Base-by-base conservation (phyloP, 2,888 invertebrate species). In the Byasa hedistus region DNA sequence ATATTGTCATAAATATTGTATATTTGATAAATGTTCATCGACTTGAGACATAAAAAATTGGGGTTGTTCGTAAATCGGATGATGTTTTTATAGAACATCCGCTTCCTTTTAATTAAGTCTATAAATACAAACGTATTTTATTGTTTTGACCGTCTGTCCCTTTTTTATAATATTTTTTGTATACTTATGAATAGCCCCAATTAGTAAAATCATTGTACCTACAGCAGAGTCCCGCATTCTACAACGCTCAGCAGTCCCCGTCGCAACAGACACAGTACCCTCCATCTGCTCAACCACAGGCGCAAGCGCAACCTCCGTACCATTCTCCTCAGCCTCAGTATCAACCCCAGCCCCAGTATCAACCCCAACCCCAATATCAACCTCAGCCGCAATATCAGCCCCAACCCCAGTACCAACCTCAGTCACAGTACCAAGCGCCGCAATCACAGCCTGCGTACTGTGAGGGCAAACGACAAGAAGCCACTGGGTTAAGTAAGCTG, bases 231-330 rank as follows among this genome's bases (percentile, higher is more conserved):
- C 88, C 90, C 75, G 92, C 92, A 75, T 82, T 78, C 84, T 84
- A 84, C 86, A 85, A 85, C 87, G 87, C 89, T 86, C 84, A 89
- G 86, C 84, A 90, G 79, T 81, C 91, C 76, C 79, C 85, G 78
- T 72, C 86, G 76, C 74, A 78, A 68, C 78, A 79, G 61, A 75
- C 76, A 56, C 69, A 69, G 36, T 60, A 68, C 57, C 63, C 70
- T 32, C 68, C 75, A 51, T 71, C 71, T 44, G 68, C 70, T 32
- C 66, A 62, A 22, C 32, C 39, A 21, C 66, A 66, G 27, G 24
- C 57, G 51, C 61, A 68, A 61, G 63, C 64, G 65, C 69, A 56
- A 57, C 48, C 69, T 51, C 66, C 66, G 32, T 68, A 68, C 17
- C 73, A 69, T 21, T 36, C 66, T 24, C 70, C 60, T 54, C 70